Percentiles rank a stretch among this genome's conserved stretches.
phyloP scores from a whole-genome alignment of 2,113 vertebrate genomes.

The Catharus bicknelli region DNA sequence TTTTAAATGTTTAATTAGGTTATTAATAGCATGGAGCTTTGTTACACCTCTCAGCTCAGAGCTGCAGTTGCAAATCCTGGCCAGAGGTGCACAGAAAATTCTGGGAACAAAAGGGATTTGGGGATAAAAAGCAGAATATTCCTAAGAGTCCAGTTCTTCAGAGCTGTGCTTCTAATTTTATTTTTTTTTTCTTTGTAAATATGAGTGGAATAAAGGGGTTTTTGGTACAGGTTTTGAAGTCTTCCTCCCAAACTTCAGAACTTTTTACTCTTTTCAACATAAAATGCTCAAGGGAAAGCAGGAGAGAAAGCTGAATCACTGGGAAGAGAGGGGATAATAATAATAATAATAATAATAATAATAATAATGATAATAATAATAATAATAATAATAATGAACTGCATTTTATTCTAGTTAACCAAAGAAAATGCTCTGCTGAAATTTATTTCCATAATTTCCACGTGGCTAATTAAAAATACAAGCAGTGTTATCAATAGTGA shows the following conservation, averaged over 20 bases:
- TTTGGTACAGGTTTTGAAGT: neutral
- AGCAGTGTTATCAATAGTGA: neutral
- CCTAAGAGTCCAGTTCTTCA: neutral
- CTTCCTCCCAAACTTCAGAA: constrained; percentile 17
- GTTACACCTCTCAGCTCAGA: neutral
- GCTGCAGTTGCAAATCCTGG: neutral
- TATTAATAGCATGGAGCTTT: constrained; percentile 59
- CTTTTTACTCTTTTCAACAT: neutral
- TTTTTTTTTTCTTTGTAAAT: neutral
- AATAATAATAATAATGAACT: neutral
- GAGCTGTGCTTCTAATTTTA: neutral
- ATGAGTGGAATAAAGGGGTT: neutral
- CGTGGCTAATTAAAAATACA: neutral
- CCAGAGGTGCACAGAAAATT: neutral
- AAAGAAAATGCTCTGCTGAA: neutral
- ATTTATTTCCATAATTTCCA: neutral
- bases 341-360: neutral
- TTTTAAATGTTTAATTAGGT: constrained; percentile 58
- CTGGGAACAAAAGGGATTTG: neutral
- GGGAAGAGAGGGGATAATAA: neutral
- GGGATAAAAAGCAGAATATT: neutral
- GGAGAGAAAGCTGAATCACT: neutral
- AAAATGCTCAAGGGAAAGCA: neutral
- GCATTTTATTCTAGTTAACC: neutral
- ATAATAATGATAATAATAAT: neutral